These are phyloP conservation scores for Valencia hispanica DNA, from an alignment of 2,797 vertebrate genomes.

Conservation along the genomic window DNA sequence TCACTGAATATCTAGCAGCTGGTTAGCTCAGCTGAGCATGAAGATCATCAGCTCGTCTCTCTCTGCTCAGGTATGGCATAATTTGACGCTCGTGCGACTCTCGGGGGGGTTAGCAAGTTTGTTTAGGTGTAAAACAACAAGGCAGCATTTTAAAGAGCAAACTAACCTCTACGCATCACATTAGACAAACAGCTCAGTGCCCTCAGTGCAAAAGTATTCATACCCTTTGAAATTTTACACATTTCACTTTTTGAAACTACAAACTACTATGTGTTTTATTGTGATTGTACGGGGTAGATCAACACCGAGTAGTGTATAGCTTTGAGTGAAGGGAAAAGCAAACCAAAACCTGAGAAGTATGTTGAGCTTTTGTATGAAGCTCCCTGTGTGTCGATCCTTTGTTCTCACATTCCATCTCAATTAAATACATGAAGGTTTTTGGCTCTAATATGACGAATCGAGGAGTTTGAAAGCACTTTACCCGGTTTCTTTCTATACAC, in stretches of 20 bases:
- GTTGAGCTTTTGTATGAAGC: background rate
- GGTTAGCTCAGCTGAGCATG: conserved; percentile 19
- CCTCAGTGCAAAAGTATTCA: background rate
- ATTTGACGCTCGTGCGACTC: background rate
- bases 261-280: too few relatives aligned
- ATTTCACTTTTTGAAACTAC: background rate
- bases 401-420: background rate
- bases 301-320: background rate
- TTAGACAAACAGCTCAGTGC: background rate
- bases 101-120: background rate
- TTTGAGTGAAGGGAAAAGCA: background rate
- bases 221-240: background rate
- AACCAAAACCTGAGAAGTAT: background rate
- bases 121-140: conserved; percentile 10
- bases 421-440: background rate
- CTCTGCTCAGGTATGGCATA: background rate
- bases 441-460: background rate
- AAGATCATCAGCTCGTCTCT: conserved; percentile 3
- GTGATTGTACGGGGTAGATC: background rate
- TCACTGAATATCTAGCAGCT: conserved; percentile 9
- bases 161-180: background rate
- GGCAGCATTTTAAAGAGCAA: background rate
- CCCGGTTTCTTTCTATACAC: background rate
- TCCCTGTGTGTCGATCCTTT: background rate
- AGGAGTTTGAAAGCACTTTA: background rate